Evolutionary conservation across 1,140 invertebrate species (phyloP).

Genomic region (Drusus annulatus): DNA sequence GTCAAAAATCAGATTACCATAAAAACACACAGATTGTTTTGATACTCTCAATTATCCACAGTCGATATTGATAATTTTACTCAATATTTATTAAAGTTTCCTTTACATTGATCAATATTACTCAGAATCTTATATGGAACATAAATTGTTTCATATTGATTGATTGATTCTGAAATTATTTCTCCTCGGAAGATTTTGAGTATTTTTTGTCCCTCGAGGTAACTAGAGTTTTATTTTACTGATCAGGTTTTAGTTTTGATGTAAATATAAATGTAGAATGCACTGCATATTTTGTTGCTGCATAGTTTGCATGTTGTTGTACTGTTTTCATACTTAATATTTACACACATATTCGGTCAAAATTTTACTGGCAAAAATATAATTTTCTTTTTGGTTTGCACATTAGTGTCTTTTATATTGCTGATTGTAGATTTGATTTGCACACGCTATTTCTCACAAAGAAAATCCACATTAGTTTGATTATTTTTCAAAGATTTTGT

Average conservation of each 20-base stretch:
- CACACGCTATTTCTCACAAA: neutral
- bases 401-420: neutral
- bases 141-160: no score
- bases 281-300: conserved; percentile 39
- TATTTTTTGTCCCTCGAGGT: no score
- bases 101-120: no score
- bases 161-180: no score
- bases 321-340: neutral
- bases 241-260: conserved; percentile 5
- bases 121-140: no score
- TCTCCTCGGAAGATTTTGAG: no score
- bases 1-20: neutral
- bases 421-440: conserved; percentile 10
- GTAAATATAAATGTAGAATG: conserved; percentile 13
- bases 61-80: no score
- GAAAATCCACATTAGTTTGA: no score
- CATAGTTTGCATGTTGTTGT: conserved; percentile 43
- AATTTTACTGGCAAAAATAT: conserved; percentile 3
- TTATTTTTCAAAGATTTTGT: no score
- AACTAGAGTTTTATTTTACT: neutral
- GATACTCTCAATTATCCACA: neutral
- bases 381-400: conserved; percentile 16
- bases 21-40: neutral
- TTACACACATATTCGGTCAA: conserved; percentile 1
- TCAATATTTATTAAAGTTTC: no score